These are phyloP conservation scores for Neoaliturus tenellus DNA, from an alignment of 2,888 invertebrate genomes.

Conservation along the genomic window DNA sequence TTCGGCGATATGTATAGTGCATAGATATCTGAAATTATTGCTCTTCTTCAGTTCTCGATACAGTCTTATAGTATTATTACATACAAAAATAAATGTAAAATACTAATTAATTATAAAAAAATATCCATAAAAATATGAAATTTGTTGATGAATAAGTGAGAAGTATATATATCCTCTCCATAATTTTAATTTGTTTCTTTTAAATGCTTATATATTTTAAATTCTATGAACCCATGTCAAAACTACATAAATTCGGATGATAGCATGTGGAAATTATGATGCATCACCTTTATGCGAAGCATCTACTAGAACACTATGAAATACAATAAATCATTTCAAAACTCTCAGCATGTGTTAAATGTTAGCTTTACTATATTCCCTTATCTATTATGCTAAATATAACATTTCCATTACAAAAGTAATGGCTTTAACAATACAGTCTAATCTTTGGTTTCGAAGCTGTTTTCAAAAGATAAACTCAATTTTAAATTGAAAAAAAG, in stretches of 20 bases:
- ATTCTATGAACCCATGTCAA: too few species aligned
- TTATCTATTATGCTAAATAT: slow-evolving; percentile 30
- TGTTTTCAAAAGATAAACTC: slow-evolving; percentile 45
- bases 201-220: too few species aligned
- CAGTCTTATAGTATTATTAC: background rate
- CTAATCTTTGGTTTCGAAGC: slow-evolving; percentile 57
- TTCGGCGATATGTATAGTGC: background rate
- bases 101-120: background rate
- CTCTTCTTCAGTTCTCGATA: background rate
- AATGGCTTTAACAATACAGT: slow-evolving; percentile 46
- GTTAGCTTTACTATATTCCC: slow-evolving; percentile 44
- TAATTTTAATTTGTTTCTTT: too few species aligned
- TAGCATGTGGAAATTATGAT: too few species aligned
- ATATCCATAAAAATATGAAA: background rate
- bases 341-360: slow-evolving; percentile 3
- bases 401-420: slow-evolving; percentile 39
- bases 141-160: too few species aligned
- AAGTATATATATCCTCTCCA: too few species aligned
- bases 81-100: background rate
- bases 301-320: too few species aligned
- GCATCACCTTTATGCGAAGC: too few species aligned
- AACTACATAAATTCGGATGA: too few species aligned
- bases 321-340: slow-evolving; percentile 43
- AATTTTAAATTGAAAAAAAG: background rate
- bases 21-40: background rate